A percentile compares a stretch with the other conserved stretches of the same genome.
Conservation (phyloP, 2,113 vertebrate species). For the Notothenia coriiceps region DNA sequence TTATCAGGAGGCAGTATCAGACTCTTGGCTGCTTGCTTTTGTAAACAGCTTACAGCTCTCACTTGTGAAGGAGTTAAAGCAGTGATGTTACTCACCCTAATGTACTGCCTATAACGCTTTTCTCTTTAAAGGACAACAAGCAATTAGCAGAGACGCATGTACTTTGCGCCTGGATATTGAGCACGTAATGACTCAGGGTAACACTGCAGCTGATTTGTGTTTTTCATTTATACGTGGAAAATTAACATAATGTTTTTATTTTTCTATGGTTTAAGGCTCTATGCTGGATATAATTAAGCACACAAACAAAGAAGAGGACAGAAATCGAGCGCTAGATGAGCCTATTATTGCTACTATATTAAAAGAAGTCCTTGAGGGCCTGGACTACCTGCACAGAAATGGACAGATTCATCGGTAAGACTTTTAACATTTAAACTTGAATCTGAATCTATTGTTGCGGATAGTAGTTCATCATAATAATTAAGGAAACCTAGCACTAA, state of each 20-base stretch:
- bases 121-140: slow-evolving; percentile 17
- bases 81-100: neutral
- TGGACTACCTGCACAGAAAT: slow-evolving; percentile 98
- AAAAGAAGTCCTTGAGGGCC: slow-evolving; percentile 96
- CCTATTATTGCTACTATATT: slow-evolving; percentile 97
- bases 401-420: slow-evolving; percentile 97
- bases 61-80: neutral
- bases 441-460: neutral
- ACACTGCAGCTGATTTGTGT: slow-evolving; percentile 11
- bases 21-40: neutral
- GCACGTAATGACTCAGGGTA: slow-evolving; percentile 5
- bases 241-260: neutral
- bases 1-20: neutral
- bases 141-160: slow-evolving; percentile 6
- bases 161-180: slow-evolving; percentile 25
- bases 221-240: slow-evolving; percentile 15
- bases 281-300: slow-evolving; percentile 99
- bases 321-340: slow-evolving; percentile 93
- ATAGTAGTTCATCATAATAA: neutral
- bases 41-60: neutral
- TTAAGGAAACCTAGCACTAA: neutral
- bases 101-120: neutral
- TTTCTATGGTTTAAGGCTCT: slow-evolving; percentile 85
- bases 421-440: neutral
- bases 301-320: slow-evolving; percentile 93